Evolutionary conservation across 2,888 invertebrate species (phyloP).

Genomic region (Hirtodrosophila histrioides): DNA sequence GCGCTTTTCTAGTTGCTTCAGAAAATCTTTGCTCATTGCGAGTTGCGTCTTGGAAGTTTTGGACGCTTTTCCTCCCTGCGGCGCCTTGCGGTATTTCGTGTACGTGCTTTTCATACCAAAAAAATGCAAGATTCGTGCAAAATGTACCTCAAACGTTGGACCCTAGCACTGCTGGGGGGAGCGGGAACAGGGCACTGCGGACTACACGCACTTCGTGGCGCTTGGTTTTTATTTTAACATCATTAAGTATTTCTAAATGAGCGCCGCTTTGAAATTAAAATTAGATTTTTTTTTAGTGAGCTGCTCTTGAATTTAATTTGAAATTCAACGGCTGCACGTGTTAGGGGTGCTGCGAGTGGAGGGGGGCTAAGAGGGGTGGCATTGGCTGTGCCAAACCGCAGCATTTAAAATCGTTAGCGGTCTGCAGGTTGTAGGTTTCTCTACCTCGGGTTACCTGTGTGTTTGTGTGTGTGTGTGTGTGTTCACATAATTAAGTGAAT

Average conservation of each 20-base stretch:
- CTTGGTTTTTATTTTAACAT: constrained; percentile 76
- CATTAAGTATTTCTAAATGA: constrained; percentile 79
- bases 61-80: constrained; percentile 25
- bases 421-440: constrained; percentile 3
- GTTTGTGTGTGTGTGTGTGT: constrained; percentile 13
- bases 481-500: constrained; percentile 65
- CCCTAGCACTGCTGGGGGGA: background rate
- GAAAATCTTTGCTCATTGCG: constrained; percentile 45
- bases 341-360: background rate
- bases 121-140: constrained; percentile 49
- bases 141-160: constrained; percentile 53
- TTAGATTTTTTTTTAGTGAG: constrained; percentile 57
- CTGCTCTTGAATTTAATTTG: constrained; percentile 64
- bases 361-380: background rate
- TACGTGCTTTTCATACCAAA: constrained; percentile 71
- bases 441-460: background rate
- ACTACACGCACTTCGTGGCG: constrained; percentile 63
- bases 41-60: constrained; percentile 47
- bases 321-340: constrained; percentile 28
- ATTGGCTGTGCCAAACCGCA: constrained; percentile 35
- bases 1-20: constrained; percentile 36
- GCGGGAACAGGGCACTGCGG: constrained; percentile 6
- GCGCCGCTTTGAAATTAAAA: constrained; percentile 77
- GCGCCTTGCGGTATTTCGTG: constrained; percentile 66
- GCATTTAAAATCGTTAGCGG: constrained; percentile 57